Evolutionary conservation across 2,888 invertebrate genomes (phyloP), one percentile per base, ranked within the genome.

Genomic region (Chironomus riparius): DNA sequence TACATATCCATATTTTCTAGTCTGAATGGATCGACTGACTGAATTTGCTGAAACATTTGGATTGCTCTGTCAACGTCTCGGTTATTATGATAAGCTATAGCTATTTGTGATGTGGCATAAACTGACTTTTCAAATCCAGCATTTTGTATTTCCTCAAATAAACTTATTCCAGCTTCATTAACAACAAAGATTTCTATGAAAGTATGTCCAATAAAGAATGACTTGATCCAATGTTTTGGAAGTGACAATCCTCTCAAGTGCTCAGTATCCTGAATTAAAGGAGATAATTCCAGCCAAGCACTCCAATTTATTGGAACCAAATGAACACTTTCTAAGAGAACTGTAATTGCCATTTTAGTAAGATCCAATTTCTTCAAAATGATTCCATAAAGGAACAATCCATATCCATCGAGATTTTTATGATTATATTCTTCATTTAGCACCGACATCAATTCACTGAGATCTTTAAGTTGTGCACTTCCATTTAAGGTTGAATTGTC

Each of bases 1-100:
- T 94, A 98, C 0, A 94, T 93, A 84, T 99, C 98, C 88, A 99
- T 92, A 82, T 97, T 94, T 81, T 98, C 98, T 50, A 99, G 85
- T 65, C 98, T 87, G 82, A 91, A 97, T 0, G 98, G 99, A 86
- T 99, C 99, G 80, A 88, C 86, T 79, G 91, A 89, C 79, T 93
- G 90, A 38, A 98, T 87, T 78, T 91, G 88, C 81, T 92, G 89
- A 81, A 98, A 98, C 71, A 92, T 88, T 78, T 90, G 88, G 76
- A 97, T 90, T 0, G 97, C 95, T 79, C 92, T 90, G 80, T 95
- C 95, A 21, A 96, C 91, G 85, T 97, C 97, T 88, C 95, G 88
- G 82, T 92, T 91, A 80, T 97, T 96, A 84, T 98, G 95, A 83
- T 94, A 92, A 15, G 94, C 94, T 78, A 95, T 90, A 10, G 97